These are phyloP conservation scores for Elegia similella DNA, from an alignment of 2,888 invertebrate species.

Conservation along the genomic window DNA sequence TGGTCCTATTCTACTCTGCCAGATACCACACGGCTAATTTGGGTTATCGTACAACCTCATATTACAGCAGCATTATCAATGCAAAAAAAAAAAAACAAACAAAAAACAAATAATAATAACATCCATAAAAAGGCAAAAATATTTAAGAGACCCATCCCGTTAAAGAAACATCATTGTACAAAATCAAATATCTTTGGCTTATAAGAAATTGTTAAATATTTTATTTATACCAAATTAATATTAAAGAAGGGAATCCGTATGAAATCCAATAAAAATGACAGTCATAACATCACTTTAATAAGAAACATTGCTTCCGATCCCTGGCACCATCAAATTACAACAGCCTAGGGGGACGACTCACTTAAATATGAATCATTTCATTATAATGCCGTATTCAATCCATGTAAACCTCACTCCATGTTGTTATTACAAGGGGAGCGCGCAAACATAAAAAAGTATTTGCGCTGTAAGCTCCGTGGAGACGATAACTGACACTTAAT, in stretches of 20 bases:
- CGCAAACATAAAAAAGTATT: conserved; percentile 73
- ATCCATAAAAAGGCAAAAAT: too few relatives aligned
- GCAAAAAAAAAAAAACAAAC: too few relatives aligned
- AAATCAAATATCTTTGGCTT: conserved; percentile 7
- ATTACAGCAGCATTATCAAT: too few relatives aligned
- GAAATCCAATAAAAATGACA: conserved; percentile 58
- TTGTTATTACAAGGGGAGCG: conserved; percentile 75
- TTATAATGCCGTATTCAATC: conserved; percentile 81
- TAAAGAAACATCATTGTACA: background rate
- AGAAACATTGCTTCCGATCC: conserved; percentile 77
- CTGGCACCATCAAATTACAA: conserved; percentile 74
- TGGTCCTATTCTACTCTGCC: too few relatives aligned
- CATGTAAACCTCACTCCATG: conserved; percentile 78
- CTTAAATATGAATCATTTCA: conserved; percentile 83
- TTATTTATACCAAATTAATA: conserved; percentile 29
- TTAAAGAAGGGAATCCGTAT: conserved; percentile 35
- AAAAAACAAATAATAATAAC: too few relatives aligned
- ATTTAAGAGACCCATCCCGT: too few relatives aligned
- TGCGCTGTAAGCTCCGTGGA: conserved; percentile 72
- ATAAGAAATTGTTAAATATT: conserved; percentile 22
- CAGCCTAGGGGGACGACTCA: conserved; percentile 73
- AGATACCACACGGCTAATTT: too few relatives aligned
- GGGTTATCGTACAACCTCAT: too few relatives aligned
- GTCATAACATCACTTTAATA: conserved; percentile 77
- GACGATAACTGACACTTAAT: conserved; percentile 81